Conservation (phyloP, 2,888 invertebrate species). For the Epsilonema sp. region DNA sequence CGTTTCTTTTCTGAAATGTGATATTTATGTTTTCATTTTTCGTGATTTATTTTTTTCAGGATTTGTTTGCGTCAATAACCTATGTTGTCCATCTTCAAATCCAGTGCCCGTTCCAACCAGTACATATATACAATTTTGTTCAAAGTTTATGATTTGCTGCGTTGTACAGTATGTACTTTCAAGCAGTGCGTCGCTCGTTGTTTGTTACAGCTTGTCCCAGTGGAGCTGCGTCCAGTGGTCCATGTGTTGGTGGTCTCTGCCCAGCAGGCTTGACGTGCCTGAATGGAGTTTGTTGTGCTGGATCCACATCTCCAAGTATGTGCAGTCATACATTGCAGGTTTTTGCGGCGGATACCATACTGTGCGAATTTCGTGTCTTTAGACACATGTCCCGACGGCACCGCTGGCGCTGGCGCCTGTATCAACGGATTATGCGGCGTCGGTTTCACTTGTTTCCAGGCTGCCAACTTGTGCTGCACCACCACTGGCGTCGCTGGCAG, state of each 20-base stretch:
- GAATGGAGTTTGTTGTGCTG: slow-evolving; percentile 1
- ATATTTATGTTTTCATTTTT: too few species aligned
- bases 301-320: background rate
- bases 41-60: too few species aligned
- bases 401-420: slow-evolving; percentile 16
- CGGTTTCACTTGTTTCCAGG: slow-evolving; percentile 15
- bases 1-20: too few species aligned
- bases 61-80: background rate
- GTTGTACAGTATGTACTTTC: too few species aligned
- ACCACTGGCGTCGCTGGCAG: too few species aligned
- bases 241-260: slow-evolving; percentile 6
- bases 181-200: too few species aligned
- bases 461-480: slow-evolving; percentile 21
- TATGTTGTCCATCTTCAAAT: background rate
- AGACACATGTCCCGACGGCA: slow-evolving; percentile 5
- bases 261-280: slow-evolving; percentile 6
- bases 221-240: slow-evolving; percentile 4
- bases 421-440: slow-evolving; percentile 15
- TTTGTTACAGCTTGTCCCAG: slow-evolving; percentile 5
- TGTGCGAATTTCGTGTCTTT: background rate
- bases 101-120: too few species aligned
- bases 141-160: too few species aligned
- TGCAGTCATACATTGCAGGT: background rate
- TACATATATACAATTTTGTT: too few species aligned
- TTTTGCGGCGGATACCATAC: too few species aligned